Evolutionary conservation across 2,888 invertebrate genomes (phyloP).

Genomic region (Ditylenchus weischeri): DNA sequence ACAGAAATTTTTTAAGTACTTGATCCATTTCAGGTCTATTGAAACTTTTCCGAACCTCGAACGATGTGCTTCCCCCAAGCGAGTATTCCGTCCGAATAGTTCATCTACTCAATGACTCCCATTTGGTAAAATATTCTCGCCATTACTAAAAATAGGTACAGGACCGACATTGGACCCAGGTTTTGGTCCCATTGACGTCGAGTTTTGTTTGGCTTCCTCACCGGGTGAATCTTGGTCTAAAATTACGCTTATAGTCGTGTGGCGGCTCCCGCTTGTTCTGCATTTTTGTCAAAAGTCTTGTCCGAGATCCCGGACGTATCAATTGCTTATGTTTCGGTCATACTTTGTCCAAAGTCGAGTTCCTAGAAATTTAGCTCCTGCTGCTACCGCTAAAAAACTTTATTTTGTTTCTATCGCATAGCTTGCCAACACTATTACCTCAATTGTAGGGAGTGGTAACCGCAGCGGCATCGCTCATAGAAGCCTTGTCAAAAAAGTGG

Average conservation of each 20-base stretch:
- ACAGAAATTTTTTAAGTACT: no score
- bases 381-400: no score
- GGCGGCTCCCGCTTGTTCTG: no score
- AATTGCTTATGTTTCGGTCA: no score
- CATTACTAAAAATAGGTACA: background rate
- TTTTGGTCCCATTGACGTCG: background rate
- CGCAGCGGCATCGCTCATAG: constrained; percentile 93
- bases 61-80: constrained; percentile 85
- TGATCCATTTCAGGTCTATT: constrained; percentile 65
- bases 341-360: no score
- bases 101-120: constrained; percentile 95
- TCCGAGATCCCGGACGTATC: no score
- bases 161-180: background rate
- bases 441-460: constrained; percentile 81
- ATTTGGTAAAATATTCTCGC: constrained; percentile 67
- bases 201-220: background rate
- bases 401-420: background rate
- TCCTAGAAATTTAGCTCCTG: no score
- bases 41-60: constrained; percentile 86
- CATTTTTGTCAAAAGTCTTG: no score
- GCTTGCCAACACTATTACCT: background rate
- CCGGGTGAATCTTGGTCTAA: no score
- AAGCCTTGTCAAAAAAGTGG: constrained; percentile 94
- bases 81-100: constrained; percentile 99
- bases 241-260: no score